Base-by-base conservation (phyloP, 1,140 invertebrate genomes). In the Eueides isabella region DNA sequence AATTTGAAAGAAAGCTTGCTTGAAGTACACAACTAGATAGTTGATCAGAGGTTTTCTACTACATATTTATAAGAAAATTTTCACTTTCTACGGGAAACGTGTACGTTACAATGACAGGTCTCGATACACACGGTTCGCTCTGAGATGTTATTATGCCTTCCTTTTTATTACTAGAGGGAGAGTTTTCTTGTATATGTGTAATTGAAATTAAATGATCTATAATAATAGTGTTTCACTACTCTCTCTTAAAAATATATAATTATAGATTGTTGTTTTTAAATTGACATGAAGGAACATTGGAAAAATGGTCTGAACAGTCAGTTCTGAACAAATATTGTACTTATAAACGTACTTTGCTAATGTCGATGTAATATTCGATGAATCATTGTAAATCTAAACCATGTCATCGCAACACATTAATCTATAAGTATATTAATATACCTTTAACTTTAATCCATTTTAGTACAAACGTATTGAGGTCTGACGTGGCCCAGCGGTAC, bases 71-170 rank as follows among this genome's bases (percentile, higher is more conserved):
- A 76, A 73, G 74, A 79, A 76, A 75, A 73, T 79, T 77, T 82
- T 78, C 76, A 74, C 80, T 85, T 85, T 85, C 82, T 82, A 80
- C 79, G 84, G 80, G 84, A 85, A 83, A 78, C 77, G 61, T 70
- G 69, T 35, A 68, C 72, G 67, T 74, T 75, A 70, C 77, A 79
- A 77, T 78, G 74, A 76, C 69, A 78, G 77, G 72, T 79, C 76
- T 76, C 61, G 11, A 77, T 75, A 69, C 23, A 26, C 48, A n/a
- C 48, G 19, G 23, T 23, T 55, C 48, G n/a, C 48, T 9, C 11
- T 55, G 23, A 55, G 19, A 55, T 23, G 1, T 23, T 55, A 55
- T 55, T 55, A 55, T 26, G 26, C 48, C 19, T 12, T 19, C 19
- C 26, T 2, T 26, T 19, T 11, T 55, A 55, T 12, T 55, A 9